phyloP scores from a whole-genome alignment of 1,140 invertebrate species.

The Pollicipes pollicipes region DNA sequence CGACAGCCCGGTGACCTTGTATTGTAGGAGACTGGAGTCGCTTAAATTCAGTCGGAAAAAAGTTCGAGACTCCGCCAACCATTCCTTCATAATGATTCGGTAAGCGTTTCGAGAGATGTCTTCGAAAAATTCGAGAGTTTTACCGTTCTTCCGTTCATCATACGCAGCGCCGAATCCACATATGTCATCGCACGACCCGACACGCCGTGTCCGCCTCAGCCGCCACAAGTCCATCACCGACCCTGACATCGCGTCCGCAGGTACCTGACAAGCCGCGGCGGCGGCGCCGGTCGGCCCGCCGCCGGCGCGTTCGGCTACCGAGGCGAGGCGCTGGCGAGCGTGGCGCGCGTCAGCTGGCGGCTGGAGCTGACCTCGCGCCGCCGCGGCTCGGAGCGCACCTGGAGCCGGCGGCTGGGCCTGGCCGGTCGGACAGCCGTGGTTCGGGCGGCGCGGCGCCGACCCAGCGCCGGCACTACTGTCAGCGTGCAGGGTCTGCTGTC shows the following conservation, averaged over 20 bases:
- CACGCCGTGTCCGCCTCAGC: not conserved
- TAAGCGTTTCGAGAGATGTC: too few species aligned
- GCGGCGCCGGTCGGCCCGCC: too few species aligned
- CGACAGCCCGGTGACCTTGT: too few species aligned
- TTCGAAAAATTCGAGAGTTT: too few species aligned
- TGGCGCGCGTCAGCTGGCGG: conserved; percentile 33
- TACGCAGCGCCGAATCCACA: too few species aligned
- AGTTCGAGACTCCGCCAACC: too few species aligned
- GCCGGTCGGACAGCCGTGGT: conserved; percentile 24
- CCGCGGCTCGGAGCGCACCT: conserved; percentile 27
- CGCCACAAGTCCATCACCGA: too few species aligned
- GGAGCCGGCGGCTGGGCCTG: conserved; percentile 16
- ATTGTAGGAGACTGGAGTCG: too few species aligned
- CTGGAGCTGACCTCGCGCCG: conserved; percentile 37
- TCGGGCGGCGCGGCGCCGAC: conserved; percentile 25
- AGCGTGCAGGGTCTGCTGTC: conserved; percentile 40
- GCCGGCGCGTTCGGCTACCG: conserved; percentile 33
- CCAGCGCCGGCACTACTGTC: conserved; percentile 42
- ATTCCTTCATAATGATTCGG: too few species aligned
- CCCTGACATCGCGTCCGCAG: not conserved
- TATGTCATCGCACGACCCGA: too few species aligned
- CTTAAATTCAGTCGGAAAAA: too few species aligned
- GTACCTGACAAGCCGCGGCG: not conserved
- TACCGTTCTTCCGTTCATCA: too few species aligned
- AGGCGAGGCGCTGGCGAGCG: conserved; percentile 43